Base-by-base conservation (phyloP, 2,113 vertebrate species). In the Talpa occidentalis region DNA sequence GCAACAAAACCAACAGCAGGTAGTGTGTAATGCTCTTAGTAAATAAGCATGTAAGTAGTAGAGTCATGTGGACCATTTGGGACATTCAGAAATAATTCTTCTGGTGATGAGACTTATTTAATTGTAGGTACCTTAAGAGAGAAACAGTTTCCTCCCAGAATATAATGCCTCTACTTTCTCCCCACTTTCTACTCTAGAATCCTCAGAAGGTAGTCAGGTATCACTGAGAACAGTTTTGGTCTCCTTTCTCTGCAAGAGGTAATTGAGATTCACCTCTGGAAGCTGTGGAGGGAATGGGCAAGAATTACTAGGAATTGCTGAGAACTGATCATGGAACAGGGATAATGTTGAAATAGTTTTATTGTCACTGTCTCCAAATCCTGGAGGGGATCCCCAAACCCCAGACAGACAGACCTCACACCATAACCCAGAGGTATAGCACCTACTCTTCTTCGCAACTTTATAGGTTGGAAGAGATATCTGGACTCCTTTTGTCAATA, bases 251-350 rank as follows among this genome's bases (percentile, higher is more conserved):
- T 78, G n/a, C 5, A 52, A 32, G n/a, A 70, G 47, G 54, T 82
- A 91, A 86, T 1, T 88, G 62, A 24, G 17, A 95, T 78, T 87
- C 54, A 77, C n/a, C 42, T 44, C 21, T 83, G 32, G n/a, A 92
- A 96, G 37, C 32, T 28, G 6, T 35, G 19, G 22, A 69, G 12
- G 28, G 42, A 84, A 62, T 24, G 74, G 30, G 19, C 44, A 88
- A 88, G 47, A 79, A 17, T 32, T 10, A 88, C 26, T 62, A 93
- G 4, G 26, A 54, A 70, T 10, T 77, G 37, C 60, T 77, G 21
- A 86, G 56, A 74, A 44, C 35, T 89, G 12, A 96, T 26, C 10
- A 47, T 17, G 74, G 49, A 70, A 93, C 85, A 59, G 2, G 22
- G 67, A 44, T 56, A 40, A 14, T 37, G n/a, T 67, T 12, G 24